Evolutionary conservation across 1,140 invertebrate species (phyloP), one percentile per base, ranked within the genome.

Genomic region (Hirudo medicinalis): DNA sequence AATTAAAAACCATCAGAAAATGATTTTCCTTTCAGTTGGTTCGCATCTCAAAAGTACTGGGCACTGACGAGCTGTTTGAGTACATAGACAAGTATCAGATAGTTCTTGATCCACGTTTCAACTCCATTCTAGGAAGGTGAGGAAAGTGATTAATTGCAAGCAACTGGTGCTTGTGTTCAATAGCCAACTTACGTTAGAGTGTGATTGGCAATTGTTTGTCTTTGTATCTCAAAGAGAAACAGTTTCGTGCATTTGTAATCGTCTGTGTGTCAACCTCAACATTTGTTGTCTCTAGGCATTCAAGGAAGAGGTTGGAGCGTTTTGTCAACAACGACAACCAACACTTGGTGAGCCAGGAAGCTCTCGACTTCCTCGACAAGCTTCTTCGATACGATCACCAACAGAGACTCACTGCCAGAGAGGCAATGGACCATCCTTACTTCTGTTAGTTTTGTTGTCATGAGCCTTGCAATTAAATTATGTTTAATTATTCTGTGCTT

Each of bases 21-120:
- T 8, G 5, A 15, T 63, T 63, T 63, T 9, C 57, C 0, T 43
- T 82, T 71, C 29, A 86, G 83, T 86, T 99, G 83, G 97, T 99
- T 75, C 89, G 95, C 83, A 99, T 99, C 84, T 95, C 94, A 75
- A 99, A 99, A 86, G 96, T 99, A 78, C 87, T 99, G 81, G 96
- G 96, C 76, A 99, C 96, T 74, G 95, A 99, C 85, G 96, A 99
- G 84, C 85, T 99, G 69, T 98, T 92, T 84, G 93, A 95, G 85
- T 99, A 99, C 86, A 89, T 99, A 81, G 94, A 98, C 83, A 99
- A 97, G 85, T 99, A 99, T 85, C 92, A 97, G 84, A 98, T 99
- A 85, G 94, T 97, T 84, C 86, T 99, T 79, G 96, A 99, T 87
- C 89, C 92, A 71, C 87, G 94, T 81, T 98, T 97, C 86, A 96